Evolutionary conservation across 2,797 vertebrate genomes (phyloP), one percentile per base, ranked within the genome.

Genomic region (Lepilemur ruficaudatus): DNA sequence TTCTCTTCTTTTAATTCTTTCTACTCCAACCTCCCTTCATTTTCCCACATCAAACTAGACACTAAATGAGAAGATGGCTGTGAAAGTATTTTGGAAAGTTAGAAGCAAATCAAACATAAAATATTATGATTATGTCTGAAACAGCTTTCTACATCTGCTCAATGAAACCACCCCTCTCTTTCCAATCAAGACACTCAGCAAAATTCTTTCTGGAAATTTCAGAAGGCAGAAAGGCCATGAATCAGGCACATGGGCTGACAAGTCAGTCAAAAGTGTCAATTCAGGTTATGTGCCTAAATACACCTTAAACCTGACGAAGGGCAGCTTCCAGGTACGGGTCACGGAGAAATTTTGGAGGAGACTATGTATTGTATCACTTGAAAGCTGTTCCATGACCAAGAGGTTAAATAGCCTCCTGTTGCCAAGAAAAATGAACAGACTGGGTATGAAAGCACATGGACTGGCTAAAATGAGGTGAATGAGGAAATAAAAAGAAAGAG

Each of bases 101-200:
- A 88, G 90, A 91, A 95, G 76, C 35, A 93, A 96, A 87, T 96
- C 48, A 91, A 94, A 91, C 32, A 72, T 93, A 94, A 81, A 91
- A 59, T 89, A 82, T 97, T 89, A 91, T 76, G 52, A 88, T 93
- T 97, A 80, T 96, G 92, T 95, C 94, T 92, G 94, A 94, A 94
- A 93, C 90, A 95, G 89, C 46, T 92, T 95, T 93, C 61, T 91
- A 89, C 57, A 90, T 95, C 79, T 97, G 89, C 48, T 95, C 65
- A 72, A 15, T 72, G 72, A 94, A 96, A 94, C 63, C 82, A 55
- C 38, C 67, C 83, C 61, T 92, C 63, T 95, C 50, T 91, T 76
- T 93, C 38, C 50, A 95, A 81, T 85, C 67, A 96, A 95, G 97
- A 92, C n/a, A 79, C 50, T 89, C 38, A 22, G 41, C 46, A 97